Percentiles rank a stretch among this genome's conserved stretches.
These are phyloP conservation scores for Clostera curtula DNA, from an alignment of 2,888 invertebrate genomes.

Conservation along the genomic window DNA sequence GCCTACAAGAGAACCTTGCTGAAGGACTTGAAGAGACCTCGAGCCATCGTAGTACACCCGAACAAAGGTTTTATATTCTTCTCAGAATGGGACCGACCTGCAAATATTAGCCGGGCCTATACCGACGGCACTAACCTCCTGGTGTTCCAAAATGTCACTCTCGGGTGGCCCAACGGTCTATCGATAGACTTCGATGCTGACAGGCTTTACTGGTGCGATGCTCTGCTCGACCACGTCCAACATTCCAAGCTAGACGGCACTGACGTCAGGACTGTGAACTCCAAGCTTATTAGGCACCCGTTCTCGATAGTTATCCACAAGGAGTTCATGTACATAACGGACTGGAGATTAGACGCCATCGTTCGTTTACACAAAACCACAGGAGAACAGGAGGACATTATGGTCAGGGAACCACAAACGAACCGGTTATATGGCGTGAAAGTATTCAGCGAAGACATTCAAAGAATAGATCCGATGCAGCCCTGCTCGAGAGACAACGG, in stretches of 20 bases:
- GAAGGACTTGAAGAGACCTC: constrained; percentile 91
- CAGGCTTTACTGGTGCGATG: constrained; percentile 98
- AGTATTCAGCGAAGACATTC: constrained; percentile 86
- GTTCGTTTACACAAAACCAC: constrained; percentile 91
- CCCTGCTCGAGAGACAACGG: constrained; percentile 91
- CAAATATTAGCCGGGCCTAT: constrained; percentile 94
- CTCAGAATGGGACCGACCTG: constrained; percentile 97
- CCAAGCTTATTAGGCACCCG: constrained; percentile 89
- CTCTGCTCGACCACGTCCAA: constrained; percentile 95
- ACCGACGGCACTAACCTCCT: constrained; percentile 91
- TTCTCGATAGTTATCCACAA: constrained; percentile 93
- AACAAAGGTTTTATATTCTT: constrained; percentile 95
- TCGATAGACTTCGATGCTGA: constrained; percentile 93
- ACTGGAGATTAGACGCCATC: constrained; percentile 97
- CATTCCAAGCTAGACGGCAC: constrained; percentile 93
- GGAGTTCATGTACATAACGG: constrained; percentile 96
- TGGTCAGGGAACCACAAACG: constrained; percentile 91
- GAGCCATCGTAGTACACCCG: constrained; percentile 97
- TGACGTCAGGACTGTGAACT: constrained; percentile 92
- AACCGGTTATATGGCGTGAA: constrained; percentile 94
- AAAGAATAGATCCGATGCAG: constrained; percentile 81
- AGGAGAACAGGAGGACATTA: constrained; percentile 89
- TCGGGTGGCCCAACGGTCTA: constrained; percentile 98
- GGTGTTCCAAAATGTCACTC: constrained; percentile 91
- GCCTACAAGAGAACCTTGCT: constrained; percentile 88